Conservation (phyloP, 2,113 vertebrate genomes). For the Pyrgilauda ruficollis region DNA sequence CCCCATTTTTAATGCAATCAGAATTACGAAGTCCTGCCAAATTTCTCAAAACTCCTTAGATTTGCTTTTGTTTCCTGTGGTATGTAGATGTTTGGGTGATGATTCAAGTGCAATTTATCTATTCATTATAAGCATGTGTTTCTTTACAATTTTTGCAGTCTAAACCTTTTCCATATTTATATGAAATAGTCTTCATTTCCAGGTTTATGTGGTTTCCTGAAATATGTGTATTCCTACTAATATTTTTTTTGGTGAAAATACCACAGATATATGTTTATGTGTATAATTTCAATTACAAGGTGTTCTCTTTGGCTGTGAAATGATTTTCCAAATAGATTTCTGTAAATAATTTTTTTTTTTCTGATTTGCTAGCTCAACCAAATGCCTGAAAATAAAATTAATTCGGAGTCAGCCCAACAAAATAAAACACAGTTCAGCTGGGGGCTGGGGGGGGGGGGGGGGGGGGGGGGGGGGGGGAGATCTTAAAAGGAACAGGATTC, state of each 20-base stretch:
- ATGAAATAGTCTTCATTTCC: background rate
- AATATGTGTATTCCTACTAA: background rate
- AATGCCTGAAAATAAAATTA: background rate
- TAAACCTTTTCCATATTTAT: background rate
- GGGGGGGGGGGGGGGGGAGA: rapidly evolving
- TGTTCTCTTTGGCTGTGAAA: background rate
- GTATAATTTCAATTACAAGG: background rate
- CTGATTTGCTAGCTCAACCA: background rate
- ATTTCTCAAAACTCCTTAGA: background rate
- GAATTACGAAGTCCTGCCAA: background rate
- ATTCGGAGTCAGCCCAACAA: background rate
- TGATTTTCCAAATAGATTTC: background rate
- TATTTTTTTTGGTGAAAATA: background rate
- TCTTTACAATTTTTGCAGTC: background rate
- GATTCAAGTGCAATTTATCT: background rate
- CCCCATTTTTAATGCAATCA: background rate
- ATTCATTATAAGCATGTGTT: background rate
- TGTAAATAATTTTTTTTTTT: background rate
- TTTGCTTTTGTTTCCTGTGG: background rate
- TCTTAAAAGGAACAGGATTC: background rate
- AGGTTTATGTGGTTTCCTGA: background rate
- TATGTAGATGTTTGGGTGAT: background rate
- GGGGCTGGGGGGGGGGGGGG: too few relatives aligned
- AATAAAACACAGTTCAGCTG: background rate
- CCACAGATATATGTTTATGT: background rate